These are phyloP conservation scores for Sicus ferrugineus DNA, from an alignment of 2,888 invertebrate genomes.

Conservation along the genomic window DNA sequence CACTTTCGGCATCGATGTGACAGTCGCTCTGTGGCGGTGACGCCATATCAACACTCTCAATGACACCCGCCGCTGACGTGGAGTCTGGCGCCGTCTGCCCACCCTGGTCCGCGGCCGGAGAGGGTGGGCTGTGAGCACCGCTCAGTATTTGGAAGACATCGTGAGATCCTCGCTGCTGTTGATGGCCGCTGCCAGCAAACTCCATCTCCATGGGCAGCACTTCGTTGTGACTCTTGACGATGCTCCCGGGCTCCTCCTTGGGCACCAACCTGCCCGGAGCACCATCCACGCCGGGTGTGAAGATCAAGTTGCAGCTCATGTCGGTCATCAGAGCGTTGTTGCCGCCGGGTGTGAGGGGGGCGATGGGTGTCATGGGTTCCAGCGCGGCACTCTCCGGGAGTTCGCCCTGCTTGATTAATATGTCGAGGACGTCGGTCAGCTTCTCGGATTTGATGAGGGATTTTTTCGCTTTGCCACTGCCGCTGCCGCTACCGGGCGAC, in stretches of 20 bases:
- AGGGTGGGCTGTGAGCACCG: constrained; percentile 4
- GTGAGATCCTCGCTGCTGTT: constrained; percentile 38
- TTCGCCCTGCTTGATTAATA: constrained; percentile 92
- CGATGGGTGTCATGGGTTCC: constrained; percentile 66
- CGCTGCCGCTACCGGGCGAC: constrained; percentile 33
- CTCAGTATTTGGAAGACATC: constrained; percentile 34
- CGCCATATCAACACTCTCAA: constrained; percentile 61
- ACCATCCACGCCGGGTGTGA: constrained; percentile 43
- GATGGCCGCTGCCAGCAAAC: constrained; percentile 21
- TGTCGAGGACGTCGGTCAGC: constrained; percentile 83
- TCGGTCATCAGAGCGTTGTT: constrained; percentile 50
- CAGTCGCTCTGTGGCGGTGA: constrained; percentile 58
- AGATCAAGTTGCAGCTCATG: constrained; percentile 47
- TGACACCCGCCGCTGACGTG: constrained; percentile 43
- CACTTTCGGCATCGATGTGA: constrained; percentile 57
- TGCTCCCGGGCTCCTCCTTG: constrained; percentile 45
- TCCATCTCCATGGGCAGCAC: constrained; percentile 51
- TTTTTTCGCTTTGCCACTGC: constrained; percentile 39
- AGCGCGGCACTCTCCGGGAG: constrained; percentile 80
- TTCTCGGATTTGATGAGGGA: constrained; percentile 61
- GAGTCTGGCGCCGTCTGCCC: neutral
- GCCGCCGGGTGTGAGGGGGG: constrained; percentile 64
- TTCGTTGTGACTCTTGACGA: constrained; percentile 20
- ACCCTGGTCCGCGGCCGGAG: constrained; percentile 25
- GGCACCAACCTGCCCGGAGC: constrained; percentile 48